Evolutionary conservation across 2,797 vertebrate species (phyloP).

Genomic region (Poecilia velifera): DNA sequence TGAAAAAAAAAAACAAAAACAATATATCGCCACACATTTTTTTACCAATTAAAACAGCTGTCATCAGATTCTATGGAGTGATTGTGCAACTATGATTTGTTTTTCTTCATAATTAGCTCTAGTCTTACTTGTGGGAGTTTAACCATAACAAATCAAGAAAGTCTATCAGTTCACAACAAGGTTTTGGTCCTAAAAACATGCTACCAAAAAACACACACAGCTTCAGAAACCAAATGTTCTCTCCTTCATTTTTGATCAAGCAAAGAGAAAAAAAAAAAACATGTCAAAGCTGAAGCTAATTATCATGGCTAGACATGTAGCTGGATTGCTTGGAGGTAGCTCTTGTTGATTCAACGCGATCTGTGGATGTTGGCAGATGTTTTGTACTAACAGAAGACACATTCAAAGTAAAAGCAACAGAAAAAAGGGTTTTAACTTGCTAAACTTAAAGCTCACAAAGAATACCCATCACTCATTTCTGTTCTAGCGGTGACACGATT

Average conservation of each 20-base stretch:
- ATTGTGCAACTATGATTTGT: background rate
- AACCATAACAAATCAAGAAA: background rate
- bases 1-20: no score
- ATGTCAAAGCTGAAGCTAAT: background rate
- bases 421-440: background rate
- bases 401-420: background rate
- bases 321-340: background rate
- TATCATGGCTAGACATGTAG: background rate
- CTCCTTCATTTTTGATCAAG: background rate
- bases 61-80: background rate
- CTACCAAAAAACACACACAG: background rate
- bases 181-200: background rate
- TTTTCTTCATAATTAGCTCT: background rate
- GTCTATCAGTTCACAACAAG: background rate
- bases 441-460: background rate
- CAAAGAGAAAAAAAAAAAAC: background rate
- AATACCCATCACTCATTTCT: background rate
- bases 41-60: background rate
- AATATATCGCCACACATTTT: background rate
- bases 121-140: background rate
- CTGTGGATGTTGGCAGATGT: background rate
- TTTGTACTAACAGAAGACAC: background rate
- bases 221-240: background rate
- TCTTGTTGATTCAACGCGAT: background rate
- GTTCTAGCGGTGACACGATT: background rate